phyloP scores from a whole-genome alignment of 2,113 vertebrate species.

The Gymnorhina tibicen region DNA sequence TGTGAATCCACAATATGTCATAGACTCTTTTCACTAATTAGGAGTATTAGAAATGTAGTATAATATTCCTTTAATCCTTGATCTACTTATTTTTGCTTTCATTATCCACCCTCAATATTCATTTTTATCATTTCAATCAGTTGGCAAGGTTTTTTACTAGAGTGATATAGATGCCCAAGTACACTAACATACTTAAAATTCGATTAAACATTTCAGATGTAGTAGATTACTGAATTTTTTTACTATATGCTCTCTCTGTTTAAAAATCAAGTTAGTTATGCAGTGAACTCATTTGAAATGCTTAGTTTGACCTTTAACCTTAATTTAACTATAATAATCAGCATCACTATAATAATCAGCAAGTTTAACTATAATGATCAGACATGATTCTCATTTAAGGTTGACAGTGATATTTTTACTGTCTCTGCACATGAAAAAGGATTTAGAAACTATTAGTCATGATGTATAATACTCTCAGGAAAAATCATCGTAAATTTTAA shows the following conservation, averaged over 20 bases:
- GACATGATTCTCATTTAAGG: neutral
- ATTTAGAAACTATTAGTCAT: neutral
- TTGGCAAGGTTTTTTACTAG: neutral
- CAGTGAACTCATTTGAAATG: neutral
- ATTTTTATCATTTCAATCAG: conserved; percentile 1
- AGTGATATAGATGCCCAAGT: neutral
- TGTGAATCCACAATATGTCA: neutral
- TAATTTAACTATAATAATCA: neutral
- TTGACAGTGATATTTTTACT: neutral
- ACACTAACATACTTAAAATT: neutral
- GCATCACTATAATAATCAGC: neutral
- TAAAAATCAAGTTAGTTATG: neutral
- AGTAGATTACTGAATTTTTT: neutral
- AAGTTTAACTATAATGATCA: neutral
- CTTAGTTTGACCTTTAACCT: neutral
- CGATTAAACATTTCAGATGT: neutral
- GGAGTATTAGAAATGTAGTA: neutral
- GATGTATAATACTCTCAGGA: neutral
- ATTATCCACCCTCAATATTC: conserved; percentile 1
- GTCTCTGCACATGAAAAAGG: neutral
- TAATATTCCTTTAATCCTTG: conserved; percentile 35
- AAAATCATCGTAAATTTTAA: neutral
- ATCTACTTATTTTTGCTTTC: conserved; percentile 11
- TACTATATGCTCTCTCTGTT: neutral
- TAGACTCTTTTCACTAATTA: neutral